phyloP scores from a whole-genome alignment of 1,140 invertebrate genomes.

The Rhopalosiphum maidis region DNA sequence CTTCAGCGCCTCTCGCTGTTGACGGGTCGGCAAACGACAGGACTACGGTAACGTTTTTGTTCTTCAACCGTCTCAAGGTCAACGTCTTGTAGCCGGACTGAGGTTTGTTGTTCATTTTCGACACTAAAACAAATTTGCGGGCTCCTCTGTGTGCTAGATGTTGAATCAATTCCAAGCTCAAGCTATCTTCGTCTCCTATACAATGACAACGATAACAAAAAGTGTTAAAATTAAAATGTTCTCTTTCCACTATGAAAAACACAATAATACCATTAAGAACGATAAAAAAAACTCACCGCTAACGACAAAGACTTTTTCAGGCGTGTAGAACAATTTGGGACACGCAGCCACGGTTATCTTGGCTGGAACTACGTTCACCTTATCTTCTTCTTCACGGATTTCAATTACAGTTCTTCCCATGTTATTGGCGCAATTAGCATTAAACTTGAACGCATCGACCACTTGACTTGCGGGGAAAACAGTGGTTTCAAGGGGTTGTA shows the following conservation, averaged over 20 bases:
- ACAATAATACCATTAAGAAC: background rate
- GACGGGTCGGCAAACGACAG: constrained; percentile 74
- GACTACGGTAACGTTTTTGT: constrained; percentile 72
- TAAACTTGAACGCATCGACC: constrained; percentile 37
- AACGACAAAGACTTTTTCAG: constrained; percentile 85
- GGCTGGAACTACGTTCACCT: constrained; percentile 64
- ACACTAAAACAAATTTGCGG: constrained; percentile 82
- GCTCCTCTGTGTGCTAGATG: constrained; percentile 89
- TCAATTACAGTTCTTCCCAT: constrained; percentile 92
- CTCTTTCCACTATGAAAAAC: background rate
- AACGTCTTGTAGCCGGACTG: constrained; percentile 86
- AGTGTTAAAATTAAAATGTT: background rate
- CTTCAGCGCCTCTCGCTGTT: constrained; percentile 71
- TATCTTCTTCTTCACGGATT: constrained; percentile 78
- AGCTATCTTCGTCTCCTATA: constrained; percentile 79
- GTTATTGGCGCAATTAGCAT: constrained; percentile 75
- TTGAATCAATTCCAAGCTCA: constrained; percentile 93
- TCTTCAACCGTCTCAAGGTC: constrained; percentile 77
- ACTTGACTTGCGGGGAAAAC: constrained; percentile 29
- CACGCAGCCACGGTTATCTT: constrained; percentile 74
- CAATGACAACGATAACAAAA: background rate
- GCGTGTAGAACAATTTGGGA: constrained; percentile 84
- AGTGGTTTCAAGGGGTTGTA: constrained; percentile 16
- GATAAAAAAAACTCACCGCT: constrained; percentile 63
- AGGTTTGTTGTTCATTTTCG: constrained; percentile 76